Conservation (phyloP, 2,113 vertebrate genomes). For the Mesocricetus auratus region DNA sequence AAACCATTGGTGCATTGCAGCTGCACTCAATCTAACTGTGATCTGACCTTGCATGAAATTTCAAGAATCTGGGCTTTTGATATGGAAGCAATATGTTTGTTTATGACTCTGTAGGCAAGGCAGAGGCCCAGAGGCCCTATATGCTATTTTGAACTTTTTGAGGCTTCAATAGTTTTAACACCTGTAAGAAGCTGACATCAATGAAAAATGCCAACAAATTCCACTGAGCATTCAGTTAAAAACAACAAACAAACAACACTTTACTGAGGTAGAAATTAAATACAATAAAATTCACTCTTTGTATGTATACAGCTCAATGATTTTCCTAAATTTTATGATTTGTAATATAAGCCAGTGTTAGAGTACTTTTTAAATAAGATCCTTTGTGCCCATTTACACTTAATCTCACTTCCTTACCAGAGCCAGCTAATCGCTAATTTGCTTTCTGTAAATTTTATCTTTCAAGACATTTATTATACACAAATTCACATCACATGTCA, state of each 20-base stretch:
- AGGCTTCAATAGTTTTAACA: slow-evolving; percentile 59
- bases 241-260: neutral
- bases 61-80: slow-evolving; percentile 75
- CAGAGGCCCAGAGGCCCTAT: slow-evolving; percentile 60
- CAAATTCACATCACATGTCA: neutral
- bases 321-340: slow-evolving; percentile 11
- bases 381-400: neutral
- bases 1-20: slow-evolving; percentile 60
- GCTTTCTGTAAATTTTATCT: neutral
- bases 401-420: neutral
- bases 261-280: slow-evolving; percentile 47
- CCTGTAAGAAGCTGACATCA: slow-evolving; percentile 61
- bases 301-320: neutral
- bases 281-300: slow-evolving; percentile 21
- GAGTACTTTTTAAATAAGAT: neutral
- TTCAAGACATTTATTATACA: slow-evolving; percentile 5
- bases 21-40: slow-evolving; percentile 70
- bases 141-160: slow-evolving; percentile 61
- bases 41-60: slow-evolving; percentile 62
- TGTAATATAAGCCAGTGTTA: neutral
- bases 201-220: slow-evolving; percentile 53
- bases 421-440: neutral
- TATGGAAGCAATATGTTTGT: slow-evolving; percentile 80
- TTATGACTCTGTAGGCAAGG: slow-evolving; percentile 67
- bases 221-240: slow-evolving; percentile 27